Evolutionary conservation across 2,113 vertebrate species (phyloP).

Genomic region (Spilogale gracilis): DNA sequence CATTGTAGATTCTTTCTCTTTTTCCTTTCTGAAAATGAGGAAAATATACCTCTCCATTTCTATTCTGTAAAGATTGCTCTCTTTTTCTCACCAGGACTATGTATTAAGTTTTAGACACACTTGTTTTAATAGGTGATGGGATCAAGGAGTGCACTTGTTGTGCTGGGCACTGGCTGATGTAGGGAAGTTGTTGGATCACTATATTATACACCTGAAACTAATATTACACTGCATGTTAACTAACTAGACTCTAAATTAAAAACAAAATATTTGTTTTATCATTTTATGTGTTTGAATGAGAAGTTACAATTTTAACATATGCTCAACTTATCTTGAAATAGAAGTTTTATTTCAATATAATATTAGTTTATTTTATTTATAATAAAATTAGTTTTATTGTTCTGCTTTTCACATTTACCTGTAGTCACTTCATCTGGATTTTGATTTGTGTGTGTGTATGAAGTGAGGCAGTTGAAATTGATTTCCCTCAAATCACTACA

Average conservation of each 20-base stretch:
- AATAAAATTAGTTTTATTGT: not conserved
- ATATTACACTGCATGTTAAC: not conserved
- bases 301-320: conserved; percentile 42
- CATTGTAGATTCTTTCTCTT: not conserved
- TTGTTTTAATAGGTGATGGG: not conserved
- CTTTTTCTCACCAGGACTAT: not conserved
- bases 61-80: conserved; percentile 13
- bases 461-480: not conserved
- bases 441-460: not conserved
- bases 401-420: conserved; percentile 24
- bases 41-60: not conserved
- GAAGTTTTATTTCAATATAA: not conserved
- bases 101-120: conserved; percentile 14
- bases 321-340: conserved; percentile 34
- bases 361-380: no score
- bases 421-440: not conserved
- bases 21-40: conserved; percentile 35
- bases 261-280: not conserved
- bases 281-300: conserved; percentile 40
- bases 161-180: not conserved
- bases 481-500: not conserved
- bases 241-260: not conserved
- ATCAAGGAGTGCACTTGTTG: not conserved
- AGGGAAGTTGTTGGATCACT: not conserved
- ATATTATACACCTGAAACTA: not conserved